phyloP scores from a whole-genome alignment of 2,888 invertebrate species.

The Philaethria dido region DNA sequence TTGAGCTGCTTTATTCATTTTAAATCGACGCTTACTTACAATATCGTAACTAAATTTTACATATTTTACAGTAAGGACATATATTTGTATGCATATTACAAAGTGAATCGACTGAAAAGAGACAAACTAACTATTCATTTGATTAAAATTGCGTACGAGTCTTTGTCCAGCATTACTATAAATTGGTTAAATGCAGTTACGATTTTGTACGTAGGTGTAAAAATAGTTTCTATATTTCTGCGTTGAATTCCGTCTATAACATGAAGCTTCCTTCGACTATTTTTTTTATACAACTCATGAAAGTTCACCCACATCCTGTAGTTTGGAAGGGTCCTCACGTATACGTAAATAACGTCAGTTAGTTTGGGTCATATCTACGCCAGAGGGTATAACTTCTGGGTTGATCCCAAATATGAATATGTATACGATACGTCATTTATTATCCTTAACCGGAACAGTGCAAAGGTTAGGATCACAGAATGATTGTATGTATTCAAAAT shows the following conservation, averaged over 20 bases:
- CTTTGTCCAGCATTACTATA: too few species aligned
- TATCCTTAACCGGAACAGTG: constrained; percentile 2
- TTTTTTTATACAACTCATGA: not conserved
- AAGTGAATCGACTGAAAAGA: too few species aligned
- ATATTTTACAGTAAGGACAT: too few species aligned
- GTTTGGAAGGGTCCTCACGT: constrained; percentile 19
- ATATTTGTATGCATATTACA: too few species aligned
- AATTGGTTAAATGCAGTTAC: too few species aligned
- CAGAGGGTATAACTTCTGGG: constrained; percentile 17
- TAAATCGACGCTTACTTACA: too few species aligned
- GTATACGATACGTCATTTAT: constrained; percentile 8
- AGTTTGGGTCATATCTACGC: constrained; percentile 18
- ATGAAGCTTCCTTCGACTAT: not conserved
- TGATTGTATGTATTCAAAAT: constrained; percentile 2
- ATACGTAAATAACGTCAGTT: constrained; percentile 20
- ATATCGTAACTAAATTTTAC: too few species aligned
- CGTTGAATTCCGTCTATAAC: not conserved
- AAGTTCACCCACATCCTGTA: constrained; percentile 1
- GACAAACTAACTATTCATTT: too few species aligned
- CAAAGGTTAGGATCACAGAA: not conserved
- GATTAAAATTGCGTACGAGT: too few species aligned
- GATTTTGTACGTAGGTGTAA: too few species aligned
- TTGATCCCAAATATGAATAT: constrained; percentile 20
- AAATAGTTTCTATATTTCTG: too few species aligned
- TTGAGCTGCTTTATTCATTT: too few species aligned